Evolutionary conservation across 1,140 invertebrate species (phyloP).

Genomic region (Bombus impatiens): DNA sequence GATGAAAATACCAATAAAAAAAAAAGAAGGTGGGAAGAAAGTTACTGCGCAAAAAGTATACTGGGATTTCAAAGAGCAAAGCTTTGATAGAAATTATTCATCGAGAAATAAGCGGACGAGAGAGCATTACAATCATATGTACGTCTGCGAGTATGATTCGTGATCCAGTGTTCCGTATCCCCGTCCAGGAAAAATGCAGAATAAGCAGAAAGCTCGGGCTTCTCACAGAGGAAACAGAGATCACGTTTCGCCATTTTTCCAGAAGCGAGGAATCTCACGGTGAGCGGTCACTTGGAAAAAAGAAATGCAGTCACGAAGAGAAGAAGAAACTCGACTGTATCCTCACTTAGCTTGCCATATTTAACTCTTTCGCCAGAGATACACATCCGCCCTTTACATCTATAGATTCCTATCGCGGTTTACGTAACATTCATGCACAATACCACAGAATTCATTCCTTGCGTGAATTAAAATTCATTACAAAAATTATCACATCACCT

Average conservation of each 20-base stretch:
- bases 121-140: too few relatives aligned
- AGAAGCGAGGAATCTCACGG: slow-evolving; percentile 50
- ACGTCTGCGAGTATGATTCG: background rate
- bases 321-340: slow-evolving; percentile 17
- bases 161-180: background rate
- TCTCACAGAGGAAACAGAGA: background rate
- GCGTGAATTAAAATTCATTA: background rate
- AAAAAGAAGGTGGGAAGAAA: fast-evolving
- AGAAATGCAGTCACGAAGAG: slow-evolving; percentile 49
- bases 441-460: background rate
- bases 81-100: too few relatives aligned
- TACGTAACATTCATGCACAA: background rate
- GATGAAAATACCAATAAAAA: too few relatives aligned
- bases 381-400: background rate
- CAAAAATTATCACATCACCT: background rate
- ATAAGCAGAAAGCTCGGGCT: background rate
- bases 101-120: too few relatives aligned
- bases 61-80: too few relatives aligned
- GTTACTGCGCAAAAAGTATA: too few relatives aligned
- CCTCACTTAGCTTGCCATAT: slow-evolving; percentile 4
- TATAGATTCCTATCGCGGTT: slow-evolving; percentile 45
- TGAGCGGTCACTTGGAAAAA: slow-evolving; percentile 20
- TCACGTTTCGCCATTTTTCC: slow-evolving; percentile 51
- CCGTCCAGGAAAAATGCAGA: background rate
- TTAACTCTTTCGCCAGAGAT: slow-evolving; percentile 18